These are phyloP conservation scores for Pseudomyrmex concolor DNA, from an alignment of 1,140 invertebrate genomes.

Conservation along the genomic window DNA sequence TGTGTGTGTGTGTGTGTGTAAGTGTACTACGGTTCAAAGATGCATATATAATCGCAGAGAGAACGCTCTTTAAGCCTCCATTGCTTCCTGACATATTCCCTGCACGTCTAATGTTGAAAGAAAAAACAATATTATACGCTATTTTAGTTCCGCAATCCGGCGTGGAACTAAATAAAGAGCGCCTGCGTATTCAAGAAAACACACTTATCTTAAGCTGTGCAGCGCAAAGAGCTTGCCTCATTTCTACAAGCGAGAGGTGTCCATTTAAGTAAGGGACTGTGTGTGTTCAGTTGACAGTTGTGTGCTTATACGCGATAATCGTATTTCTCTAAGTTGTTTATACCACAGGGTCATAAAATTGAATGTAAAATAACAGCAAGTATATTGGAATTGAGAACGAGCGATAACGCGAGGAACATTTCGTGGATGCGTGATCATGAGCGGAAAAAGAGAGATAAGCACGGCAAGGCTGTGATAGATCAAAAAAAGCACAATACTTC, in stretches of 20 bases:
- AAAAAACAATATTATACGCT: not conserved
- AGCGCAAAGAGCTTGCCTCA: not conserved
- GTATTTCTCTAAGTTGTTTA: not conserved
- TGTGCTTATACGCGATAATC: not conserved
- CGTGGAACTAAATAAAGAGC: slow-evolving; percentile 2
- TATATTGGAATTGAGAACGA: not conserved
- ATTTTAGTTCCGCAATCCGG: not conserved
- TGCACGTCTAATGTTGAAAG: not conserved
- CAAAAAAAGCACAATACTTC: not conserved
- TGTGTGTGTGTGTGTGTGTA: not conserved
- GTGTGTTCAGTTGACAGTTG: too few species aligned
- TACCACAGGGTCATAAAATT: not conserved
- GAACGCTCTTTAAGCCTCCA: not conserved
- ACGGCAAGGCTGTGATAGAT: not conserved
- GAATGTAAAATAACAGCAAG: not conserved
- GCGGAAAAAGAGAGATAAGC: not conserved
- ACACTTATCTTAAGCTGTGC: not conserved
- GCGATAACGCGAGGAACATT: slow-evolving; percentile 22
- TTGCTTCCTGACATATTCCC: not conserved
- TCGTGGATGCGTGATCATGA: not conserved
- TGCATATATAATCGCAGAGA: slow-evolving; percentile 1
- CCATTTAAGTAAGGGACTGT: too few species aligned
- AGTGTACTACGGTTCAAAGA: not conserved
- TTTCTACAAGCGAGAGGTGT: not conserved
- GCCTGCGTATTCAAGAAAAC: not conserved